These are phyloP conservation scores for Alloplasta piceator DNA, from an alignment of 2,888 invertebrate genomes.

Conservation along the genomic window DNA sequence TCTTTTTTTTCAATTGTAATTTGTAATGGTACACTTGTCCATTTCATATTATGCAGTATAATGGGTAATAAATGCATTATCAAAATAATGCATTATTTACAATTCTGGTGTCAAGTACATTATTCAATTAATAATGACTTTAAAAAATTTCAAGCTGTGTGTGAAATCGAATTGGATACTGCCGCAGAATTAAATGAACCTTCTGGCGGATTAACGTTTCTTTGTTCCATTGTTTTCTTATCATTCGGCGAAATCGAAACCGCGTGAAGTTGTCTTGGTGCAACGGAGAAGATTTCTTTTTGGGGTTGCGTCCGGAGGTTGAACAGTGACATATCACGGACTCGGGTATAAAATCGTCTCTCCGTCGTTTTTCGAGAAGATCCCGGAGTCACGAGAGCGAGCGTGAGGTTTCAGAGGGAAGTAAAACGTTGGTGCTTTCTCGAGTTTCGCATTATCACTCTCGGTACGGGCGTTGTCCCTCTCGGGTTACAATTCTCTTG, in stretches of 20 bases:
- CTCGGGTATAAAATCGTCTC: conserved; percentile 12
- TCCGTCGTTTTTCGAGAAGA: conserved; percentile 16
- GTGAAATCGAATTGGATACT: too few relatives aligned
- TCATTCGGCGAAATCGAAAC: conserved; percentile 2
- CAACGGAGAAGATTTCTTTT: background rate
- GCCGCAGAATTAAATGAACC: too few relatives aligned
- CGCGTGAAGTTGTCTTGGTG: conserved; percentile 30
- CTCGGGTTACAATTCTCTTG: conserved; percentile 57
- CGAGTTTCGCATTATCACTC: conserved; percentile 63
- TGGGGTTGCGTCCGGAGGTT: background rate
- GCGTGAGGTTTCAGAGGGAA: conserved; percentile 40
- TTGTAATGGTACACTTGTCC: too few relatives aligned
- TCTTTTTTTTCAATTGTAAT: too few relatives aligned
- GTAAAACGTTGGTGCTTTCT: conserved; percentile 53
- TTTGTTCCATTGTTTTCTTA: background rate
- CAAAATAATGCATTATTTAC: too few relatives aligned
- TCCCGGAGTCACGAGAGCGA: conserved; percentile 48
- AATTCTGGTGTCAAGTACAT: too few relatives aligned
- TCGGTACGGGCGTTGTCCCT: conserved; percentile 56
- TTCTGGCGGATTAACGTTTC: background rate
- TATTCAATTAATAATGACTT: too few relatives aligned
- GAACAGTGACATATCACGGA: conserved; percentile 55
- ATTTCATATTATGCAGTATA: too few relatives aligned
- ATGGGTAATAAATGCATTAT: too few relatives aligned
- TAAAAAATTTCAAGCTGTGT: too few relatives aligned